Base-by-base conservation (phyloP, 2,888 invertebrate genomes). In the Trisateles emortualis region DNA sequence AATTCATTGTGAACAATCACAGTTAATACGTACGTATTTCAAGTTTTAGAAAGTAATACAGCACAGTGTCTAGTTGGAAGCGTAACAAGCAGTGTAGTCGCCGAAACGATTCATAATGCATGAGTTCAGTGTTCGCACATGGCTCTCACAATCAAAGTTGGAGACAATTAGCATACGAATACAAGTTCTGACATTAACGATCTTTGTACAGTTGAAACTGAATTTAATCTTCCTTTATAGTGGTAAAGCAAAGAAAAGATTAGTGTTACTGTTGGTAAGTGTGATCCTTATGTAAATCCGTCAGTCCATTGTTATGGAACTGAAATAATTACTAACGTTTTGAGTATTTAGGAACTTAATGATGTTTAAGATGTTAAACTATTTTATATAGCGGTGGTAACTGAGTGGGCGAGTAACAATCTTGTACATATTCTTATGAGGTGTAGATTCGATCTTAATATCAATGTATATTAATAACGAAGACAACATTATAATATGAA, bases 101-200 rank as follows among this genome's bases (percentile, higher is more conserved):
- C n/a, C 8, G 16, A 35, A 35, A 16, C 35, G 1, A 35, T 35
- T 14, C 35, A 35, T 35, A 35, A 35, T 35, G 35, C 35, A 35
- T 35, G 35, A 35, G 35, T 11, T 32, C 32, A 1, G 11, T 13
- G 35, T 35, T 32, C 32, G 5, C 16, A 35, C 35, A 16, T 13
- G 9, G 16, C 35, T 6, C 13, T 14, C 16, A 35, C 35, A 35
- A 35, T 35, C 35, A 35, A 35, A 35, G 16, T 35, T 35, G 16
- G 14, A 16, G 35, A 16, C 16, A 5, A 35, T 35, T 16, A 35
- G 16, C 35, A 35, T 35, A 35, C 35, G 35, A 35, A 35, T 35
- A 35, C 16, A 35, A 6, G 10, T 32, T 3, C 11, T 11, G 32
- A 32, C 32, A 32, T 32, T 32, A 32, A 32, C n/a, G 32, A 11